Percentiles rank a stretch among this genome's conserved stretches.
Evolutionary conservation across 2,888 invertebrate species (phyloP).

Genomic region (Eurois occulta): DNA sequence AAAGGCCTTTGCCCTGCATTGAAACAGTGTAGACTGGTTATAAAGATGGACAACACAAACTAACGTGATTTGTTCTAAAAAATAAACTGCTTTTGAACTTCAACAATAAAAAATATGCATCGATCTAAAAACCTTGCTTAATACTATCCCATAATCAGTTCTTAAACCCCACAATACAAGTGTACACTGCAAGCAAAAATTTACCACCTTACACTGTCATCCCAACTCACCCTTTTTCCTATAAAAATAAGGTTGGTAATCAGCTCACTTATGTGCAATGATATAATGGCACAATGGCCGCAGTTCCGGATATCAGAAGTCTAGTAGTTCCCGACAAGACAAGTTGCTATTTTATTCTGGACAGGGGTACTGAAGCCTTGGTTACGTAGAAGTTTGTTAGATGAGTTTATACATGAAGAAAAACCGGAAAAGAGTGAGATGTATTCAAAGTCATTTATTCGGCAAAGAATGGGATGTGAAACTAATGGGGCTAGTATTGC

Average conservation of each 20-base stretch:
- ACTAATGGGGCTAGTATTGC: too few species aligned
- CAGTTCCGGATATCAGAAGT: constrained; percentile 77
- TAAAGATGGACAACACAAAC: not conserved
- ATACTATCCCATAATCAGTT: not conserved
- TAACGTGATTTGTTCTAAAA: not conserved
- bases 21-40: not conserved
- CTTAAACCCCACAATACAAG: constrained; percentile 48
- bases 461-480: not conserved
- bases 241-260: constrained; percentile 43
- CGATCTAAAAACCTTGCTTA: not conserved
- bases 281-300: constrained; percentile 33
- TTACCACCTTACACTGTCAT: constrained; percentile 13
- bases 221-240: not conserved
- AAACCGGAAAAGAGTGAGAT: not conserved
- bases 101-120: rapidly evolving
- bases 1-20: not conserved
- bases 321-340: constrained; percentile 80
- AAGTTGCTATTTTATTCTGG: constrained; percentile 77
- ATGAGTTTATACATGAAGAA: not conserved
- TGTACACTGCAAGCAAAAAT: constrained; percentile 53
- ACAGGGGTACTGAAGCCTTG: constrained; percentile 74
- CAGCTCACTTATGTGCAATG: not conserved
- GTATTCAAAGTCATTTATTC: not conserved
- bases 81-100: too few species aligned
- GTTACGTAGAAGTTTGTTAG: not conserved